phyloP scores from a whole-genome alignment of 1,140 invertebrate genomes.

The Heliconius eleuchia region DNA sequence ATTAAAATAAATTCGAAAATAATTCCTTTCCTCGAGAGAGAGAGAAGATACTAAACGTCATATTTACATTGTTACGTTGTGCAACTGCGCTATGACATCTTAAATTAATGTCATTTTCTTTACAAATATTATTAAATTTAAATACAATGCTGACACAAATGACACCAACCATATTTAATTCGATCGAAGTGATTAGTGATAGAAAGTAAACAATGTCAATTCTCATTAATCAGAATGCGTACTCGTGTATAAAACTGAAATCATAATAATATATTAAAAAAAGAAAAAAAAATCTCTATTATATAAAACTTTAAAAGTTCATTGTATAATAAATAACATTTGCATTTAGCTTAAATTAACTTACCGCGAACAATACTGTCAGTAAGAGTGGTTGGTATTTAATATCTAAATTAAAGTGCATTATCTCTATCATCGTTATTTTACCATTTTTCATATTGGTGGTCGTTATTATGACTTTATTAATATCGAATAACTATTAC shows the following conservation, averaged over 20 bases:
- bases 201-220: neutral
- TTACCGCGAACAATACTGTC: neutral
- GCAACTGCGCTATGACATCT: too few relatives aligned
- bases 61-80: too few relatives aligned
- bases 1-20: too few relatives aligned
- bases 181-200: neutral
- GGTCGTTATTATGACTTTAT: neutral
- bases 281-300: neutral
- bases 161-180: neutral
- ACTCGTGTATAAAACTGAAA: neutral
- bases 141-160: neutral
- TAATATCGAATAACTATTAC: neutral
- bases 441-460: neutral
- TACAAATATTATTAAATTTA: too few relatives aligned
- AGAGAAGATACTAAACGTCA: too few relatives aligned
- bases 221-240: neutral
- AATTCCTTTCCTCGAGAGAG: too few relatives aligned
- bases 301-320: neutral
- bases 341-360: slow-evolving; percentile 2
- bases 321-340: neutral
- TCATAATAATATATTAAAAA: neutral
- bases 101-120: too few relatives aligned
- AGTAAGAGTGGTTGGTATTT: neutral
- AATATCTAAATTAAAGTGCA: slow-evolving; percentile 1
- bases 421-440: neutral